Conservation (phyloP, 1,140 invertebrate genomes). For the Zaprionus gabonicus region DNA sequence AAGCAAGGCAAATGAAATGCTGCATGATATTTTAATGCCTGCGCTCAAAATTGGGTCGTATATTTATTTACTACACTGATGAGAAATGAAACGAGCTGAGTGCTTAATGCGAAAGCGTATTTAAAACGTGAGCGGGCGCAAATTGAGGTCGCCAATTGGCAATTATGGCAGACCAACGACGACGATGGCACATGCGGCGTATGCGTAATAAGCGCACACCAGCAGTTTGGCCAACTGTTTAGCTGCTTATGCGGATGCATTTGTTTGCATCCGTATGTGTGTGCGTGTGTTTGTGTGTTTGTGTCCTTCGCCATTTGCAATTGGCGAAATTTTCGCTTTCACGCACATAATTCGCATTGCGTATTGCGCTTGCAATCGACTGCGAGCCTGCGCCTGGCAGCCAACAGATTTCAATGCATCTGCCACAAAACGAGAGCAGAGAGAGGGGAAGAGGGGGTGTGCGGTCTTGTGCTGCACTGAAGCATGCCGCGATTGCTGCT, state of each 20-base stretch:
- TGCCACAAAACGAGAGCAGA: slow-evolving; percentile 45
- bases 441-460: slow-evolving; percentile 22
- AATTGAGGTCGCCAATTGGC: slow-evolving; percentile 32
- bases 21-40: slow-evolving; percentile 53
- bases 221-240: slow-evolving; percentile 32
- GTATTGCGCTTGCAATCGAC: slow-evolving; percentile 63
- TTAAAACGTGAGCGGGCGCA: neutral
- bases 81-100: slow-evolving; percentile 11
- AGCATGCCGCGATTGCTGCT: slow-evolving; percentile 1
- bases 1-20: slow-evolving; percentile 24
- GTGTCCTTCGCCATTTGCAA: slow-evolving; percentile 43
- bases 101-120: neutral
- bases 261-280: slow-evolving; percentile 6
- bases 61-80: slow-evolving; percentile 20
- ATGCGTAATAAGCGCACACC: slow-evolving; percentile 55
- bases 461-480: neutral
- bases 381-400: slow-evolving; percentile 63
- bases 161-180: slow-evolving; percentile 47
- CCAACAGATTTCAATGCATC: slow-evolving; percentile 68
- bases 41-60: slow-evolving; percentile 52
- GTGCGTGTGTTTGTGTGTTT: slow-evolving; percentile 32
- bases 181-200: slow-evolving; percentile 47
- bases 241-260: slow-evolving; percentile 5
- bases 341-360: slow-evolving; percentile 70
- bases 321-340: slow-evolving; percentile 72